Evolutionary conservation across 2,113 vertebrate species (phyloP), one percentile per base, ranked within the genome.

Genomic region (Malurus melanocephalus): DNA sequence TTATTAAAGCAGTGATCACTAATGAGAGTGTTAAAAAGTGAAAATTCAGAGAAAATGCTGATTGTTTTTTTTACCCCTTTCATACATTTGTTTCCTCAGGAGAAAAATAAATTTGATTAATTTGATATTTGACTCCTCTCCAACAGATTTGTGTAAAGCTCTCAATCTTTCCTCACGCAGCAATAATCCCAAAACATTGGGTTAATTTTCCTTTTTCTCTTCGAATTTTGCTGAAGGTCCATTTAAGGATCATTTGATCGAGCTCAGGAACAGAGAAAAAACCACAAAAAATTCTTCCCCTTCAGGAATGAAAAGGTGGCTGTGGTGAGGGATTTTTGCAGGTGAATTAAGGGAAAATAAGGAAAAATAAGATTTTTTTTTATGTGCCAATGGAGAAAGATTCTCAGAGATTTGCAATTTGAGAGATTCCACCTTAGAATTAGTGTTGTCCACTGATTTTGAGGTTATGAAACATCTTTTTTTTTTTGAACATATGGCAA

Each of bases 1-100:
- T 56, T 49, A 22, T 16, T 21, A 57, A 27, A 73, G 12, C 18
- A 43, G 42, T 60, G 49, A 61, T 28, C 13, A 8, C 9, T 17
- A 7, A 27, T 2, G 2, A 3, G 5, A 52, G 8, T 12, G 24
- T 40, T 73, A 53, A 57, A 85, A 51, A 4, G 0, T 7, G 3
- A 57, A 11, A 12, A 49, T 68, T 28, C 43, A 26, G 17, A 18
- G 16, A 42, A 73, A 82, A 49, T 22, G 7, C 5, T 56, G 6
- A 3, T 45, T 74, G 11, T 0, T 35, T 35, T 35, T 28, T 76
- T 59, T 11, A 9, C 1, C 3, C 0, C 16, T 6, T 35, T 10
- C 7, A 9, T 18, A 0, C 2, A 0, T 13, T 33, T 38, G 12
- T 18, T 59, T 18, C 45, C 40, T 74, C 32, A 46, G 3, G 64